These are phyloP conservation scores for Andricus grossulariae DNA, from an alignment of 1,140 invertebrate genomes.

Conservation along the genomic window DNA sequence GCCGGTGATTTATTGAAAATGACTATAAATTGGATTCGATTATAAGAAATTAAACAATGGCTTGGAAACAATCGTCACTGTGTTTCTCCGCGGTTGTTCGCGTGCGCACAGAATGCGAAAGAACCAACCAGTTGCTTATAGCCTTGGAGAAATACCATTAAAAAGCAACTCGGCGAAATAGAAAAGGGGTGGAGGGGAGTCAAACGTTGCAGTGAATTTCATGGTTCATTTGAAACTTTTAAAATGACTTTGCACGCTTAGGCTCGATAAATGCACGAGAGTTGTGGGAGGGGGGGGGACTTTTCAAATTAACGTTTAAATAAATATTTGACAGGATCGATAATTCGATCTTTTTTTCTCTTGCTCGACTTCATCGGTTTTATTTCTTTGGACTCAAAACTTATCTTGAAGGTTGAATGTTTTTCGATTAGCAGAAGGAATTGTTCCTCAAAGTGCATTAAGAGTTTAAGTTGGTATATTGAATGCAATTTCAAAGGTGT, in stretches of 20 bases:
- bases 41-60: slow-evolving; percentile 48
- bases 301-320: slow-evolving; percentile 58
- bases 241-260: slow-evolving; percentile 45
- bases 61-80: slow-evolving; percentile 40
- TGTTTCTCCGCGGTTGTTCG: slow-evolving; percentile 46
- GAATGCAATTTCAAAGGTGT: background rate
- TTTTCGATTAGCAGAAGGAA: no score
- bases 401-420: no score
- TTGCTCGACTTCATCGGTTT: slow-evolving; percentile 41
- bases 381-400: slow-evolving; percentile 33
- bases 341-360: slow-evolving; percentile 50
- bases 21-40: slow-evolving; percentile 41
- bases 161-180: slow-evolving; percentile 39
- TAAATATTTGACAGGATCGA: slow-evolving; percentile 55
- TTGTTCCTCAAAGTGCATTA: background rate
- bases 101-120: slow-evolving; percentile 39
- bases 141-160: slow-evolving; percentile 51
- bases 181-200: slow-evolving; percentile 43
- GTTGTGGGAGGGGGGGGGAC: slow-evolving; percentile 39
- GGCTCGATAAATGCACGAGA: slow-evolving; percentile 39
- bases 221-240: slow-evolving; percentile 66
- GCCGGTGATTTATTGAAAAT: slow-evolving; percentile 33
- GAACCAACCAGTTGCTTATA: slow-evolving; percentile 41
- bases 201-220: slow-evolving; percentile 58
- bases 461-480: slow-evolving; percentile 10